These are phyloP conservation scores for Cabera pusaria DNA, from an alignment of 2,888 invertebrate species.

Conservation along the genomic window DNA sequence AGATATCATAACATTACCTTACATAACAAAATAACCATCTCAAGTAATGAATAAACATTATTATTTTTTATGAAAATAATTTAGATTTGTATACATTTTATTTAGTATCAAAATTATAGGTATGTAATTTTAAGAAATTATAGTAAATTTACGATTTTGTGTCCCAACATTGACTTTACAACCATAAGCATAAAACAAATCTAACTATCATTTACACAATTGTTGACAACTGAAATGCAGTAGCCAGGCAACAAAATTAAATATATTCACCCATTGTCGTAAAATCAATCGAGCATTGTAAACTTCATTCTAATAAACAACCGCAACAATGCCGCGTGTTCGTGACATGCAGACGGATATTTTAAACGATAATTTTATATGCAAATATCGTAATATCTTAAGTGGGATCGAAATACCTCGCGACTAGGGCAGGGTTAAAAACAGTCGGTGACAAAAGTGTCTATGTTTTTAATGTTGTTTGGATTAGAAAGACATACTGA, in stretches of 20 bases:
- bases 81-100: no score
- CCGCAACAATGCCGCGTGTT: conserved; percentile 27
- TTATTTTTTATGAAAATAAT: no score
- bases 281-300: conserved; percentile 56
- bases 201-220: not conserved
- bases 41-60: no score
- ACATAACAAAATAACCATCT: no score
- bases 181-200: no score
- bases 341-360: conserved; percentile 40
- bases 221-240: conserved; percentile 1
- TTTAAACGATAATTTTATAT: conserved; percentile 66
- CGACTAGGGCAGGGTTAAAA: conserved; percentile 46
- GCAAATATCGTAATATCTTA: conserved; percentile 72
- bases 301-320: conserved; percentile 38
- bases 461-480: not conserved
- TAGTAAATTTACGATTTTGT: not conserved
- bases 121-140: no score
- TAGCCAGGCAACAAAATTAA: conserved; percentile 13
- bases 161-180: no score
- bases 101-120: no score
- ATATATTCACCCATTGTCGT: conserved; percentile 32
- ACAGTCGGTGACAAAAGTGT: conserved; percentile 41
- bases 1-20: no score
- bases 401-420: conserved; percentile 67
- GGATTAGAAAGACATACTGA: no score